A percentile compares a stretch with the other conserved stretches of the same genome.
These are phyloP conservation scores for Drosophila oshimai DNA, from an alignment of 1,140 invertebrate genomes.

Conservation along the genomic window DNA sequence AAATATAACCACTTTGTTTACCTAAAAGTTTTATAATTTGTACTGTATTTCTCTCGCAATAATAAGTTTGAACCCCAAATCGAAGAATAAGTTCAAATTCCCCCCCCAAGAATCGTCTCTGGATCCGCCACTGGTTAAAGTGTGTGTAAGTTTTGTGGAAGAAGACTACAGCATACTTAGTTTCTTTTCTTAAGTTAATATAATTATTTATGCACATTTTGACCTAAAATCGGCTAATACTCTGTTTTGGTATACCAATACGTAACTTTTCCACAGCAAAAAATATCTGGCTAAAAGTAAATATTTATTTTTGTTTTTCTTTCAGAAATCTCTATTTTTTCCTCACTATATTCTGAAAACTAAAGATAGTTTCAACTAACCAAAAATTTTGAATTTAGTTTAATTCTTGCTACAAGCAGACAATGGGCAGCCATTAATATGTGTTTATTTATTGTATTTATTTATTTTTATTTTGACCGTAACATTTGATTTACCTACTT, in stretches of 20 bases:
- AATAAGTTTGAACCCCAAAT: no score
- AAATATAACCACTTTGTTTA: no score
- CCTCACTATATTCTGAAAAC: not conserved
- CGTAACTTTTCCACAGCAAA: not conserved
- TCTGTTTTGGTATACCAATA: conserved; percentile 40
- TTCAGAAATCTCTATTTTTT: no score
- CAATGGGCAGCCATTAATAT: conserved; percentile 10
- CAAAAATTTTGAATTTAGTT: not conserved
- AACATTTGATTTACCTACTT: conserved; percentile 33
- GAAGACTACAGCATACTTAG: conserved; percentile 7
- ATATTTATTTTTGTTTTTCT: no score
- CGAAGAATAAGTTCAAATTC: no score
- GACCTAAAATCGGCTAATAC: conserved; percentile 35
- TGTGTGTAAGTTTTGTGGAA: not conserved
- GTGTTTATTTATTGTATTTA: conserved; percentile 4
- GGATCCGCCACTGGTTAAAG: no score
- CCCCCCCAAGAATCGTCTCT: no score
- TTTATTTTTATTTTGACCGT: conserved; percentile 28
- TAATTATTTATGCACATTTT: not conserved
- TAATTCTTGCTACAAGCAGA: not conserved
- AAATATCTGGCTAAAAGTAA: no score
- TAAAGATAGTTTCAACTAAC: no score
- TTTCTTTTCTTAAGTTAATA: conserved; percentile 1
- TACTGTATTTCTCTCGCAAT: no score
- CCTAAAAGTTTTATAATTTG: no score